These are phyloP conservation scores for Machimus rusticus DNA, from an alignment of 2,888 invertebrate genomes.

Conservation along the genomic window DNA sequence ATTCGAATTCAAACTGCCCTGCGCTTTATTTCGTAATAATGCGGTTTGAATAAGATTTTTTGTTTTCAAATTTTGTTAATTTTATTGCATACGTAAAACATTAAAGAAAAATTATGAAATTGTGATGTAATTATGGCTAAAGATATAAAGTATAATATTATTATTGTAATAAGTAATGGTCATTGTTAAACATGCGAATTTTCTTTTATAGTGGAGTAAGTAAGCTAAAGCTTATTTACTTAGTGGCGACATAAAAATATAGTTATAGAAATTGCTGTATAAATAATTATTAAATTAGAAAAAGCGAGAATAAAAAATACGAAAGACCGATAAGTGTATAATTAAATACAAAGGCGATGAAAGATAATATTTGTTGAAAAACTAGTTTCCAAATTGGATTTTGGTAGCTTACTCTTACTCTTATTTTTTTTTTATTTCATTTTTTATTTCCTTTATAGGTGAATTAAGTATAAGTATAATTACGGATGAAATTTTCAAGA, in stretches of 20 bases:
- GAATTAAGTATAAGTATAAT: too few relatives aligned
- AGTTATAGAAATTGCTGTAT: neutral
- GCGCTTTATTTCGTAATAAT: neutral
- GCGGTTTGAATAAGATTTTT: neutral
- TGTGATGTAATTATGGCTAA: conserved; percentile 3
- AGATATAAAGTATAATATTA: neutral
- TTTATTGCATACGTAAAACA: neutral
- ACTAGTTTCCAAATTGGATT: neutral
- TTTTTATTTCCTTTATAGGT: neutral
- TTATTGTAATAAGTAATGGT: neutral
- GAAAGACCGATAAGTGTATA: neutral
- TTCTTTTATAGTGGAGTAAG: neutral
- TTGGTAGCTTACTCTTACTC: neutral
- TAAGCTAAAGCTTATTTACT: too few relatives aligned
- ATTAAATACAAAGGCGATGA: neutral
- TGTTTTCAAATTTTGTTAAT: neutral
- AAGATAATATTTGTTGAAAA: neutral
- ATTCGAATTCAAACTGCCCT: neutral
- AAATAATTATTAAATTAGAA: neutral
- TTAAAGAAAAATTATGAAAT: neutral
- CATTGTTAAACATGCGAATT: neutral
- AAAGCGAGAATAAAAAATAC: neutral
- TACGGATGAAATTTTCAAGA: too few relatives aligned
- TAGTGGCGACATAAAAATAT: neutral
- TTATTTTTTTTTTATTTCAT: neutral